Conservation (phyloP, 2,888 invertebrate genomes). For the Callyntrura guangdongensis region DNA sequence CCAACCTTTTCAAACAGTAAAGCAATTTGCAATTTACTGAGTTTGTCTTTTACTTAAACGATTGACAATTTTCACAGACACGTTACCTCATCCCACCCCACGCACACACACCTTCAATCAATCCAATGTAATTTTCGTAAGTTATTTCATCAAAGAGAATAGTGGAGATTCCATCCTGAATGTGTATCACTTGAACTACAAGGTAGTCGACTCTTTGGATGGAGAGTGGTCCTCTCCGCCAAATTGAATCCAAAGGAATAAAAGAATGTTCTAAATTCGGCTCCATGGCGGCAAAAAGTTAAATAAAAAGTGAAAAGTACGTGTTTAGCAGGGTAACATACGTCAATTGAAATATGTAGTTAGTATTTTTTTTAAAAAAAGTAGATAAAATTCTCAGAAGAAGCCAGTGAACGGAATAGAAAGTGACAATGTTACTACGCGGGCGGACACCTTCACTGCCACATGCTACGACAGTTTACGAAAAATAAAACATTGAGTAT, state of each 20-base stretch:
- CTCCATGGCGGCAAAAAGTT: slow-evolving; percentile 8
- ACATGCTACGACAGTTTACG: slow-evolving; percentile 15
- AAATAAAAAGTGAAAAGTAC: slow-evolving; percentile 16
- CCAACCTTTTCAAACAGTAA: not conserved
- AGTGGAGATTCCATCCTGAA: not conserved
- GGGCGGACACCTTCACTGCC: no score
- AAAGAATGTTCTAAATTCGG: slow-evolving; percentile 14
- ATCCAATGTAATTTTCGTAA: slow-evolving; percentile 16
- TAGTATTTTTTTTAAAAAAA: not conserved
- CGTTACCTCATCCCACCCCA: not conserved
- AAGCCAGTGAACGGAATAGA: slow-evolving; percentile 28
- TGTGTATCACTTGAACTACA: not conserved
- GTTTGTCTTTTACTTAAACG: slow-evolving; percentile 9
- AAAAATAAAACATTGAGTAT: slow-evolving; percentile 67
- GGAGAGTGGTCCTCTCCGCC: not conserved
- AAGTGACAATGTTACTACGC: slow-evolving; percentile 6
- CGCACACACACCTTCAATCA: slow-evolving; percentile 20
- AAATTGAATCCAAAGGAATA: slow-evolving; percentile 16
- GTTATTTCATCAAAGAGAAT: not conserved
- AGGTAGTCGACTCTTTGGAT: not conserved
- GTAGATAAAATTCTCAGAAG: not conserved
- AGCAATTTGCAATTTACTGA: slow-evolving; percentile 19
- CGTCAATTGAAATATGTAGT: not conserved
- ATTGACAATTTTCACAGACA: not conserved
- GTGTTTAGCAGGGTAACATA: not conserved